Evolutionary conservation across 2,113 vertebrate genomes (phyloP), one percentile per base, ranked within the genome.

Genomic region (Abramis brama): DNA sequence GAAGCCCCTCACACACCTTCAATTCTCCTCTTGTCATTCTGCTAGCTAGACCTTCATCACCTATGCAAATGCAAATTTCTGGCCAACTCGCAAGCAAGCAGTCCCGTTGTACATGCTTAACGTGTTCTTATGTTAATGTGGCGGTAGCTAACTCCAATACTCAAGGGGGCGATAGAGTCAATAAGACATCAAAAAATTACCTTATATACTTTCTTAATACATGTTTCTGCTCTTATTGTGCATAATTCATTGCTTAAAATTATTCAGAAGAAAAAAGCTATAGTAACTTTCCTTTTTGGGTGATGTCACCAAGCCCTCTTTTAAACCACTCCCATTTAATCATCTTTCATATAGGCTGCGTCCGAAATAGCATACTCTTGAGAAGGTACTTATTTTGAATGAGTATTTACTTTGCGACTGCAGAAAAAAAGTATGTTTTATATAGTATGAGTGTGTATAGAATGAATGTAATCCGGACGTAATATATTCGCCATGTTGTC

Each of bases 1-100:
- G 50, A 62, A 80, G 70, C 62, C 76, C 62, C 36, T 70, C 88
- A 45, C n/a, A 62, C 86, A 62, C 68, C 59, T 66, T 81, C 30
- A 59, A 59, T 82, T 13, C 85, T 75, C 52, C 33, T 39, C 55
- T 75, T 10, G 30, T 75, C 43, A 64, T 33, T 47, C 64, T 57
- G 15, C 39, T 85, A 33, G 15, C 39, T 85, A 33, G 62, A 82
- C 39, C 25, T 50, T 68, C 36, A 82, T 45, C 33, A 27, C 25
- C 33, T 60, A 62, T 64, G 39, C 43, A 82, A 62, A 43, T 75
- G n/a, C 2, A 0, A 5, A 64, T 62, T 12, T 12, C 27, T 62
- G 60, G 25, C 25, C 60, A 5, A 62, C 60, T 27, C 2, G 0
- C n/a, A 27, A 27, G n/a, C 71, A 47, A 74, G 71, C 71, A 47